A percentile compares a stretch with the other conserved stretches of the same genome.
phyloP scores from a whole-genome alignment of 1,140 invertebrate genomes.

The Drosophila nannoptera region DNA sequence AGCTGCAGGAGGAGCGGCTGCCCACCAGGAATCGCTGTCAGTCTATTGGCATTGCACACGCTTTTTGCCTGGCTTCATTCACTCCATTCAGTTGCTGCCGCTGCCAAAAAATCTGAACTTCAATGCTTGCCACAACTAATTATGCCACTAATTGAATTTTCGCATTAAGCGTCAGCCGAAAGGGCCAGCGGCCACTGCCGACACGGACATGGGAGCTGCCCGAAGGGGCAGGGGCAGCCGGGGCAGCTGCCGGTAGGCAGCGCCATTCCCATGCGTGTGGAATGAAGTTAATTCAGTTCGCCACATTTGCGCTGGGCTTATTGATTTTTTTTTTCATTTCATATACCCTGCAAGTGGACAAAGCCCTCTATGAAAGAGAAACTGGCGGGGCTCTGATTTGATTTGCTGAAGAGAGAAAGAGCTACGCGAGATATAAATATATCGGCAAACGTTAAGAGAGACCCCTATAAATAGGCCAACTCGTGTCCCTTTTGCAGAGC shows the following conservation, averaged over 20 bases:
- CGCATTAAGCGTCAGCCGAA: constrained; percentile 64
- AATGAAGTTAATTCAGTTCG: constrained; percentile 61
- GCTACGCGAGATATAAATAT: no score
- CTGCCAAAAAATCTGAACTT: constrained; percentile 71
- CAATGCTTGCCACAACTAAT: constrained; percentile 77
- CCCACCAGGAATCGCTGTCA: neutral
- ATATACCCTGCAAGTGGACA: constrained; percentile 14
- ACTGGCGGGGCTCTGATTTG: no score
- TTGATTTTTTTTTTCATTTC: constrained; percentile 60
- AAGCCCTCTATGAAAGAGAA: neutral
- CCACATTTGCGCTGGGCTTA: constrained; percentile 46
- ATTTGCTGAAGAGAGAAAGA: no score
- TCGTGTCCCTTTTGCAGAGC: neutral
- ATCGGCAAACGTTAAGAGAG: no score
- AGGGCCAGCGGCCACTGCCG: constrained; percentile 7
- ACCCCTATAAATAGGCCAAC: no score
- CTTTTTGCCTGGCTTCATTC: constrained; percentile 47
- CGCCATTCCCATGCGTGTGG: constrained; percentile 32
- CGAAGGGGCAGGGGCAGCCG: neutral
- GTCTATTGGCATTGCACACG: constrained; percentile 27
- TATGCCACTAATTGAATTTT: constrained; percentile 78
- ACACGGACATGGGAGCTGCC: neutral
- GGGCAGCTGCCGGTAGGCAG: neutral
- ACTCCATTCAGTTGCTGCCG: constrained; percentile 41
- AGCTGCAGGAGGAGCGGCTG: constrained; percentile 1